A percentile compares a stretch with the other conserved stretches of the same genome.
Evolutionary conservation across 2,113 vertebrate genomes (phyloP).

Genomic region (Labeo rohita): DNA sequence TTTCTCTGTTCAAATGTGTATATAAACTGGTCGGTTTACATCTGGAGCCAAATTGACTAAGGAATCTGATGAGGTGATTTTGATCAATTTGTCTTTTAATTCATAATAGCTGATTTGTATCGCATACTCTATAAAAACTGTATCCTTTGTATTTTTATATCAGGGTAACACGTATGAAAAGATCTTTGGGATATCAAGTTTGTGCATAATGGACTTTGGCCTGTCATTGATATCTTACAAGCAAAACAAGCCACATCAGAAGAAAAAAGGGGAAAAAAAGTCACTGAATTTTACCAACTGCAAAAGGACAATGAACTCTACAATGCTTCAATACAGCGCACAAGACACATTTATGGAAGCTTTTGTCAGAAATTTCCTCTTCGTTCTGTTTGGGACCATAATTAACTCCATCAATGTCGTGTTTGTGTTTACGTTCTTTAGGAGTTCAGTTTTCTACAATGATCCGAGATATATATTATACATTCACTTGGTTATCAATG

Average conservation of each 20-base stretch:
- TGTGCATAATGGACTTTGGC: not conserved
- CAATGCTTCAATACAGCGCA: not conserved
- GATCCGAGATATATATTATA: slow-evolving; percentile 70
- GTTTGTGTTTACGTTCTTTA: slow-evolving; percentile 64
- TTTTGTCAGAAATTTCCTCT: slow-evolving; percentile 25
- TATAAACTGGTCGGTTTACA: slow-evolving; percentile 9
- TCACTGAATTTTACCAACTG: not conserved
- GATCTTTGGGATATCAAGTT: not conserved
- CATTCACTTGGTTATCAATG: slow-evolving; percentile 69
- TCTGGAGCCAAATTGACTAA: not conserved
- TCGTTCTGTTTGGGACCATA: slow-evolving; percentile 41
- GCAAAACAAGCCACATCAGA: not conserved
- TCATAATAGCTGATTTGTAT: not conserved
- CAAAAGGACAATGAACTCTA: slow-evolving; percentile 36
- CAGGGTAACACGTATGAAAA: not conserved
- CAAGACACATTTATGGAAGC: slow-evolving; percentile 11
- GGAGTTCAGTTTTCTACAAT: slow-evolving; percentile 52
- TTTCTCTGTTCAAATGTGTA: not conserved
- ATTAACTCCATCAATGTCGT: slow-evolving; percentile 56
- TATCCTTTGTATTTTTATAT: not conserved
- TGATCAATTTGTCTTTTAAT: too few relatives aligned
- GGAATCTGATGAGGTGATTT: not conserved
- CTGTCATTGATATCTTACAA: not conserved
- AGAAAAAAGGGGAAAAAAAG: too few relatives aligned
- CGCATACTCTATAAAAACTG: not conserved